A percentile compares a stretch with the other conserved stretches of the same genome.
Conservation (phyloP, 1,140 invertebrate species). For the Drosophila nigromelanica region DNA sequence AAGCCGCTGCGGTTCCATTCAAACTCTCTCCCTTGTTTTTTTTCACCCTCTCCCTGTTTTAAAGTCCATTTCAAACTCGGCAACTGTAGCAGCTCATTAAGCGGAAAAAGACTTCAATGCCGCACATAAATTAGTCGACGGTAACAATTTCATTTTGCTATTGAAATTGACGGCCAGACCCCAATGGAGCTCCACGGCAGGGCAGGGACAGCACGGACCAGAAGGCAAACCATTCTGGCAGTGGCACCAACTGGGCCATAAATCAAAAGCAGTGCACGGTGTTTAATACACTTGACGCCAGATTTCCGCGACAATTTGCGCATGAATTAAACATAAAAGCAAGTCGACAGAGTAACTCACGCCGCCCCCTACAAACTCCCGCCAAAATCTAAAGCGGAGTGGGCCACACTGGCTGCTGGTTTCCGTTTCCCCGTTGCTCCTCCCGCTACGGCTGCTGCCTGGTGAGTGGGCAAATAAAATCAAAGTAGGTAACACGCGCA, state of each 20-base stretch:
- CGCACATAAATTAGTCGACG: conserved; percentile 70
- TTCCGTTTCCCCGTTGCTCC: too few relatives aligned
- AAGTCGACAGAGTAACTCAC: conserved; percentile 53
- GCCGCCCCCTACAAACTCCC: not conserved
- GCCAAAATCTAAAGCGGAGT: conserved; percentile 5
- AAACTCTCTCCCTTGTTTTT: too few relatives aligned
- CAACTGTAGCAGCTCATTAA: conserved; percentile 34
- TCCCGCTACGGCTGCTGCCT: conserved; percentile 14
- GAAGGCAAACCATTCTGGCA: not conserved
- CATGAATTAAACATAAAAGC: conserved; percentile 83
- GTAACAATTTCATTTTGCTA: conserved; percentile 75
- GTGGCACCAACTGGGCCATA: conserved; percentile 60
- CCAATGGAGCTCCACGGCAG: not conserved
- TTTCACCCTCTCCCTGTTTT: not conserved
- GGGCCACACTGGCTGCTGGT: conserved; percentile 2
- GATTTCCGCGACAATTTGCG: conserved; percentile 82
- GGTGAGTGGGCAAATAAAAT: conserved; percentile 73
- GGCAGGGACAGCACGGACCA: not conserved
- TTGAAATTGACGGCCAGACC: conserved; percentile 69
- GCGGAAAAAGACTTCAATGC: conserved; percentile 35
- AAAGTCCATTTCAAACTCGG: conserved; percentile 8
- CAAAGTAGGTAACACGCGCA: conserved; percentile 81
- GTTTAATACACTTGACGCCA: conserved; percentile 82
- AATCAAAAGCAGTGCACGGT: conserved; percentile 76
- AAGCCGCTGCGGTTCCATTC: too few relatives aligned